Conservation (phyloP, 1,140 invertebrate species). For the Ceratina australensis region DNA sequence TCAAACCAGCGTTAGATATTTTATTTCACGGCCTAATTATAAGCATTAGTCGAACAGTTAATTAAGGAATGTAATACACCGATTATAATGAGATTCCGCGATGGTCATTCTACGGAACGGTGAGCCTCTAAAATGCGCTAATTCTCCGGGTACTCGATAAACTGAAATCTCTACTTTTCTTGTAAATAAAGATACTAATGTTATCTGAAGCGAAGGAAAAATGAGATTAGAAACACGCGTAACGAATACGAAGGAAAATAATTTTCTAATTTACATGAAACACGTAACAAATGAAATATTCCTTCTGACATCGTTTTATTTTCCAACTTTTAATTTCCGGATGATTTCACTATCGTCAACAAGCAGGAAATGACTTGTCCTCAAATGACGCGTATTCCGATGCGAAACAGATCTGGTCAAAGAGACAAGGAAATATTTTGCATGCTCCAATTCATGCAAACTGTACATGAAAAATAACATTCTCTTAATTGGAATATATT, state of each 20-base stretch:
- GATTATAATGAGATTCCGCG: slow-evolving; percentile 69
- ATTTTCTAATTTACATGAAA: too few relatives aligned
- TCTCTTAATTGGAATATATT: slow-evolving; percentile 55
- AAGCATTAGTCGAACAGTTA: slow-evolving; percentile 75
- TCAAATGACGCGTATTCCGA: slow-evolving; percentile 15
- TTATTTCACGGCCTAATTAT: slow-evolving; percentile 78
- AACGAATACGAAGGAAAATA: background rate
- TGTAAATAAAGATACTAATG: slow-evolving; percentile 17
- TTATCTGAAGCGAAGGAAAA: slow-evolving; percentile 12
- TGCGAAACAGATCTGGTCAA: slow-evolving; percentile 21
- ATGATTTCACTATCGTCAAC: too few relatives aligned
- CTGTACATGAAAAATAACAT: slow-evolving; percentile 33
- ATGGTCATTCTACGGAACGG: slow-evolving; percentile 70
- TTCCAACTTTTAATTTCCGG: too few relatives aligned
- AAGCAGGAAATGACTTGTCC: background rate
- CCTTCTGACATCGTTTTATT: too few relatives aligned
- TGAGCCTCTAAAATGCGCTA: slow-evolving; percentile 58
- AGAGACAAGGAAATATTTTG: slow-evolving; percentile 55
- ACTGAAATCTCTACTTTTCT: slow-evolving; percentile 14
- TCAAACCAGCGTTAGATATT: slow-evolving; percentile 58
- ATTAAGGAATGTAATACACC: slow-evolving; percentile 76
- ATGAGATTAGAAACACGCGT: background rate
- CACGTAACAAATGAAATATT: too few relatives aligned
- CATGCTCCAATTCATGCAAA: slow-evolving; percentile 67
- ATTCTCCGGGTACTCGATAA: slow-evolving; percentile 11